These are phyloP conservation scores for Setipinna tenuifilis DNA, from an alignment of 2,797 vertebrate species.

Conservation along the genomic window DNA sequence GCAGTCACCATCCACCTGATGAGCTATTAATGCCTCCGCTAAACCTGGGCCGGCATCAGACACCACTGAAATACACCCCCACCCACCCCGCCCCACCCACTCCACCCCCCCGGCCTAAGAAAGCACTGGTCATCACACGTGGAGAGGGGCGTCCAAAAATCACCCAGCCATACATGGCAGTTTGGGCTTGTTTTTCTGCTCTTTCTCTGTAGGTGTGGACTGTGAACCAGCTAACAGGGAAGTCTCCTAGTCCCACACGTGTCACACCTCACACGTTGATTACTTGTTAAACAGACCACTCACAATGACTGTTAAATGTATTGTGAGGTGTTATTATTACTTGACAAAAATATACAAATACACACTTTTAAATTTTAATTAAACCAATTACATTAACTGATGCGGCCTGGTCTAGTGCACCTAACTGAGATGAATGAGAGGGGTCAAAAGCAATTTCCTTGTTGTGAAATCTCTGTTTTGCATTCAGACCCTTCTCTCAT, in stretches of 20 bases:
- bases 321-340: neutral
- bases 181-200: neutral
- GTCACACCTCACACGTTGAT: neutral
- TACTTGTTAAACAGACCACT: too few species aligned
- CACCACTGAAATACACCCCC: conserved; percentile 1
- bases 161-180: neutral
- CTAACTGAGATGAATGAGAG: neutral
- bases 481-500: neutral
- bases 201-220: neutral
- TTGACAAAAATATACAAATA: too few species aligned
- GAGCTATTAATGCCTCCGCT: conserved; percentile 69
- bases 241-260: neutral
- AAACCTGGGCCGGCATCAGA: conserved; percentile 48
- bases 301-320: neutral
- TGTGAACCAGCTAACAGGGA: neutral
- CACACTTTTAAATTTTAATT: neutral
- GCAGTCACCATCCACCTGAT: conserved; percentile 71
- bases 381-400: neutral
- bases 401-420: too few species aligned
- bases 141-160: neutral
- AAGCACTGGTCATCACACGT: neutral
- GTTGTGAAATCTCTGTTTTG: neutral
- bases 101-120: neutral
- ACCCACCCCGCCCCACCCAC: too few species aligned
- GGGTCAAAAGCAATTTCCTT: neutral